Evolutionary conservation across 2,888 invertebrate species (phyloP), one percentile per base, ranked within the genome.

Genomic region (Drosophila acutilabella): DNA sequence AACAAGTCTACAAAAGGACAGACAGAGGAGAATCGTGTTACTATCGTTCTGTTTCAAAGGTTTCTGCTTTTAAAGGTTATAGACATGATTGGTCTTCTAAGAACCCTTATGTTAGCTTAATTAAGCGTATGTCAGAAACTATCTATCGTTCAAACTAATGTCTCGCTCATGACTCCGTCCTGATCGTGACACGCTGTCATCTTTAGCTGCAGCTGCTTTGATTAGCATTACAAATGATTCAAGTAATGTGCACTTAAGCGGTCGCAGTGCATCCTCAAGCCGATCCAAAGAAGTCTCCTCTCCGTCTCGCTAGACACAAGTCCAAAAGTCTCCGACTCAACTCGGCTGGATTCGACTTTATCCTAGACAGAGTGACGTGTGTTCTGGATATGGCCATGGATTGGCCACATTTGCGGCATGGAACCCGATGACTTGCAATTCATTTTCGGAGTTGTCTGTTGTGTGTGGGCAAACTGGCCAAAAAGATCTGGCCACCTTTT

Each of bases 311-410:
- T 16, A 61, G 62, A 57, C 61, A 20, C 40, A n/a, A 33, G 40
- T 53, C 42, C 40, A 8, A 40, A n/a, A 30, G 52, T 48, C 51
- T 56, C 18, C 13, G 30, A 6, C 30, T 8, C 36, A 36, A 36
- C 30, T 30, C 8, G 53, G 10, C 16, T 41, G 13, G 48, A 13
- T 53, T 50, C 16, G 59, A 64, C 70, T 86, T 87, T 87, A 87
- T 87, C 86, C 88, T 88, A 88, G 88, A 87, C 86, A 87, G 86
- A 87, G 86, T 88, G 86, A 87, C 88, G 86, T 88, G 88, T 88
- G 86, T 87, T 78, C 88, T 87, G 88, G 86, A 87, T 87, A 87
- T 80, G 83, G 74, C 69, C 62, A 64, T 61, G 64, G 62, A 67
- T 62, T 42, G 71, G 36, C 36, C 13, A 36, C 13, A 68, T 64